These are phyloP conservation scores for Sebastes diaconus DNA, from an alignment of 2,797 vertebrate genomes.

Conservation along the genomic window DNA sequence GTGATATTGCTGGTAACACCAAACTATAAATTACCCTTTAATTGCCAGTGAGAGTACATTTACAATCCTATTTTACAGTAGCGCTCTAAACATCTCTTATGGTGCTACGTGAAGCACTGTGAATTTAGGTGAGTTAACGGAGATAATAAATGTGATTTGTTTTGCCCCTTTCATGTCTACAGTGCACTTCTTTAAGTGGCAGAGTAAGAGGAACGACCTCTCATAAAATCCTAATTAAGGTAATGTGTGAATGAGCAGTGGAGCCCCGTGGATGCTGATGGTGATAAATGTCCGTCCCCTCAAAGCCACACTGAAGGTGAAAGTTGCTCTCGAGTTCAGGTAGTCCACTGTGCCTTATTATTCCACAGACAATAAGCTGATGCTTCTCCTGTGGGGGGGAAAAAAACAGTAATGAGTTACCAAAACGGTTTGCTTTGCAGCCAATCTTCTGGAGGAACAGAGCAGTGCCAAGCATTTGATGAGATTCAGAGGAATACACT, in stretches of 20 bases:
- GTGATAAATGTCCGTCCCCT: conserved; percentile 71
- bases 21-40: conserved; percentile 58
- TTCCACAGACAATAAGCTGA: conserved; percentile 45
- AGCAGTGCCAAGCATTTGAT: conserved; percentile 51
- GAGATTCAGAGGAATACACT: conserved; percentile 51
- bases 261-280: conserved; percentile 58
- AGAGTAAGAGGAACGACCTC: conserved; percentile 76
- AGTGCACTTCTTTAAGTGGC: conserved; percentile 66
- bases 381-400: neutral
- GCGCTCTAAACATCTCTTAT: conserved; percentile 55
- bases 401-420: conserved; percentile 36
- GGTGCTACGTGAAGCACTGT: conserved; percentile 18
- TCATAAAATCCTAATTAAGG: conserved; percentile 80
- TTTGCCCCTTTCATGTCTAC: conserved; percentile 67
- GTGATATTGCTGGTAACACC: conserved; percentile 27
- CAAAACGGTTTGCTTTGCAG: conserved; percentile 50
- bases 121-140: conserved; percentile 58
- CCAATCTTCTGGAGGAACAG: conserved; percentile 33
- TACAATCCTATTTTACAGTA: conserved; percentile 50
- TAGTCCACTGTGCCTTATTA: conserved; percentile 39
- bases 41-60: conserved; percentile 52
- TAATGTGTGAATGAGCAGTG: conserved; percentile 77
- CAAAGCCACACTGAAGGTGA: conserved; percentile 68
- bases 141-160: conserved; percentile 82
- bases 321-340: conserved; percentile 60